Evolutionary conservation across 2,113 vertebrate species (phyloP), one percentile per base, ranked within the genome.

Genomic region (Anas platyrhynchos): DNA sequence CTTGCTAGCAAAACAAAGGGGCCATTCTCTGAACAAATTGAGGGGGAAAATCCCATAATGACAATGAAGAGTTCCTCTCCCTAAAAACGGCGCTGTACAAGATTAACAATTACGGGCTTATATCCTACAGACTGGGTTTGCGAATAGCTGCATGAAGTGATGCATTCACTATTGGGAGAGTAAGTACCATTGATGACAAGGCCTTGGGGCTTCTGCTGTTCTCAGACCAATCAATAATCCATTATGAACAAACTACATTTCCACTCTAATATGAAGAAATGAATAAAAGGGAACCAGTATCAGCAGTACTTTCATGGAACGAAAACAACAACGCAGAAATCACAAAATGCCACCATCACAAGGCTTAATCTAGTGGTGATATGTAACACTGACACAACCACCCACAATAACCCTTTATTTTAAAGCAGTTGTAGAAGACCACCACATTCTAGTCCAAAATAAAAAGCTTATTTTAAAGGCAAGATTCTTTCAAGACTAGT

Each of bases 201-300:
- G 98, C 99, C 98, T 97, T 88, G 96, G 97, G 98, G 98, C 97
- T 96, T 95, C 98, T 96, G 98, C 98, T 98, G 98, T 98, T 98
- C 93, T 83, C 98, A 97, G 98, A 98, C 98, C 98, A 98, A 99
- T 99, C 99, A 99, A 98, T 99, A 99, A 98, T 98, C 98, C 98
- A 99, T 99, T 99, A 99, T 99, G 98, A 98, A 97, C 98, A 97
- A 98, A 98, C 98, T 97, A 96, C 98, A 98, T 97, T 97, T 98
- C 97, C 97, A 97, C 97, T 97, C 98, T 96, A 94, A 96, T 87
- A 97, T 97, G 97, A 96, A 98, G 97, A 97, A 93, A 95, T 91
- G 97, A 97, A 98, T 97, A 98, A 98, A 93, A 98, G 97, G 96
- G 96, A 58, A 95, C 91, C 97, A 98, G 97, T 98, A 97, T 98